Base-by-base conservation (phyloP, 2,888 invertebrate species). In the Drosophila parthenogenetica region DNA sequence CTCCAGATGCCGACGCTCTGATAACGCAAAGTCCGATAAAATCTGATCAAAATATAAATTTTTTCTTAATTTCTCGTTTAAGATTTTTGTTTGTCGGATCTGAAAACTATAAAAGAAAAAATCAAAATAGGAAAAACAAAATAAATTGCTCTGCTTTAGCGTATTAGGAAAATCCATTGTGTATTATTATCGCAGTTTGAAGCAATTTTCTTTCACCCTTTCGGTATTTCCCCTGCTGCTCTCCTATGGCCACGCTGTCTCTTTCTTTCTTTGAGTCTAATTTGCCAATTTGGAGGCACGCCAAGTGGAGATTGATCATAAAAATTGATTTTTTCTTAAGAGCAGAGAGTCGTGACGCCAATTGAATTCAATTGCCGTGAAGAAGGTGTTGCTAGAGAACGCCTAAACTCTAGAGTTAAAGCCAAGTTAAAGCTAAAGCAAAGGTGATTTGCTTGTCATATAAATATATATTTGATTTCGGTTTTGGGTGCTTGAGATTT, bases 381-480 rank as follows among this genome's bases (percentile, higher is more conserved):
- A 65, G 72, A 76, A 81, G 82, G 84, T 87, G 84, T 84, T 84
- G 84, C 53, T 61, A 39, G 55, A 64, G 67, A 61, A 73, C 71
- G 73, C 74, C 80, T 66, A 39, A 61, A 55, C 60, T 10, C 54
- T 4, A 53, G 61, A 62, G 65, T 65, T 13, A 11, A 13, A 35
- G 35, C 35, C 13, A 35, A 35, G 35, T 13, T 54, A 63, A 70
- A 55, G 53, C 53, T 54, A 67, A 51, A 53, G 35, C 49, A 43
- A 49, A 63, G 62, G 88, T 83, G 83, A 85, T 83, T 87, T 87
- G 72, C 86, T 80, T 87, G 83, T 86, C 83, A 87, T 66, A 87
- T 87, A 86, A 84, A 81, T 77, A 85, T 77, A 85, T 82, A 69
- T 87, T 84, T 84, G 88, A 87, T 87, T 76, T 77, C 46, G 48